Evolutionary conservation across 2,797 vertebrate genomes (phyloP).

Genomic region (Gallinago solitaria): DNA sequence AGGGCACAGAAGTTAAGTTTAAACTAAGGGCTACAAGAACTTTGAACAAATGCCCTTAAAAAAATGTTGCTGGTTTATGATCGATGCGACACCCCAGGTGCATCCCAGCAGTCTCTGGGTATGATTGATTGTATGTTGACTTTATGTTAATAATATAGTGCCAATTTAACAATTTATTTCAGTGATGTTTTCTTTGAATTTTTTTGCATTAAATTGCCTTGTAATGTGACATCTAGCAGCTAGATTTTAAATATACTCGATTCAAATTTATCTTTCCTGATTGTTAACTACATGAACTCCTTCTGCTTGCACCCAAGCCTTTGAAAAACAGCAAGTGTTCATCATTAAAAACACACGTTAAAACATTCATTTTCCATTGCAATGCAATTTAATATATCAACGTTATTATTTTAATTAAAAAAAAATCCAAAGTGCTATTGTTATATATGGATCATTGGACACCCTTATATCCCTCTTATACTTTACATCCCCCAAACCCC

Average conservation of each 20-base stretch:
- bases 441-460: conserved; percentile 42
- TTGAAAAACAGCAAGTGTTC: neutral
- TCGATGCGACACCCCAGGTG: neutral
- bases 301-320: neutral
- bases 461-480: neutral
- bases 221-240: neutral
- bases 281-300: neutral
- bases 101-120: neutral
- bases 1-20: neutral
- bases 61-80: neutral
- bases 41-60: neutral
- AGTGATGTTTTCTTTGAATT: neutral
- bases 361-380: neutral
- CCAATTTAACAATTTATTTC: neutral
- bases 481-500: conserved; percentile 17
- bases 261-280: conserved; percentile 5
- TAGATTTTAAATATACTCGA: neutral
- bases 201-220: neutral
- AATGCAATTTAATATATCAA: neutral
- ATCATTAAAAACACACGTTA: neutral
- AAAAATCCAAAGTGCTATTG: conserved; percentile 18
- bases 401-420: conserved; percentile 6
- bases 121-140: neutral
- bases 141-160: neutral
- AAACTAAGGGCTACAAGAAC: neutral